A percentile compares a stretch with the other conserved stretches of the same genome.
Evolutionary conservation across 2,113 vertebrate species (phyloP).

Genomic region (Oostethus manadensis): DNA sequence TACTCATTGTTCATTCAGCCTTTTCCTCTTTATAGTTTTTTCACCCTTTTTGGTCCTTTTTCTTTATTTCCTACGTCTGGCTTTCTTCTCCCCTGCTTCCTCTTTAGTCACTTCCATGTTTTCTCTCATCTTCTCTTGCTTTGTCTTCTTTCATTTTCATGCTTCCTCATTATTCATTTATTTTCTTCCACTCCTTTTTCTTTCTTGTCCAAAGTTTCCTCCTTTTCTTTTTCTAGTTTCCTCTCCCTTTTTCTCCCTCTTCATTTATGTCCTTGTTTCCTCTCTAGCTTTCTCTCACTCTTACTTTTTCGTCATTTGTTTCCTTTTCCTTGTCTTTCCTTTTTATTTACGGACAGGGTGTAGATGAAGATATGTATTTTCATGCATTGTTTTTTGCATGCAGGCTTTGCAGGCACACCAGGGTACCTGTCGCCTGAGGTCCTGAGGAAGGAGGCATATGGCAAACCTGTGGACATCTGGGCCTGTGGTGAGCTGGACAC

Average conservation of each 20-base stretch:
- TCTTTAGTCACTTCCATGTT: no score
- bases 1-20: no score
- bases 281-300: not conserved
- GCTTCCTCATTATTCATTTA: no score
- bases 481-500: slow-evolving; percentile 81
- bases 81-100: no score
- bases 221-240: not conserved
- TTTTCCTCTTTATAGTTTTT: no score
- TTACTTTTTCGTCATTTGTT: not conserved
- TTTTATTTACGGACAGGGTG: not conserved
- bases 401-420: slow-evolving; percentile 87
- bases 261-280: no score
- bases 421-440: slow-evolving; percentile 91
- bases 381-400: slow-evolving; percentile 1
- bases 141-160: not conserved
- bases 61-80: no score
- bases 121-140: no score
- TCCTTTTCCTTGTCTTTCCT: no score
- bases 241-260: no score
- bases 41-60: no score
- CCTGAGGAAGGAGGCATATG: slow-evolving; percentile 93
- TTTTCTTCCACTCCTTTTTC: not conserved
- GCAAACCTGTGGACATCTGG: slow-evolving; percentile 98
- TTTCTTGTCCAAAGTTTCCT: no score
- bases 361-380: not conserved